Conservation (phyloP, 2,888 invertebrate species). For the Priocnemis perturbator region DNA sequence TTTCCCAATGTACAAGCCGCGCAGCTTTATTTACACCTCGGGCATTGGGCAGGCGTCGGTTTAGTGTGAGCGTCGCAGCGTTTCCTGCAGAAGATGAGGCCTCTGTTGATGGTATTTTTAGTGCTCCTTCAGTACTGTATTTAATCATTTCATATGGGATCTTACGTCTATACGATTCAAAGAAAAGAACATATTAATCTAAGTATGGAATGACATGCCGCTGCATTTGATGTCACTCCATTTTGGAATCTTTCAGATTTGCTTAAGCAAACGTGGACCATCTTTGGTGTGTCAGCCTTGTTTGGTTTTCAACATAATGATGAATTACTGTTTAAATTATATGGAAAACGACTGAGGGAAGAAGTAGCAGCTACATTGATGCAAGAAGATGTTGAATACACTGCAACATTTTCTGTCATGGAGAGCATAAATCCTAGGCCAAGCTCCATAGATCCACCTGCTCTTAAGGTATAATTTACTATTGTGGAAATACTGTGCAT, state of each 20-base stretch:
- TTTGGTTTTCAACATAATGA: slow-evolving; percentile 62
- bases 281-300: slow-evolving; percentile 68
- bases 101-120: no score
- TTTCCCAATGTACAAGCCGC: no score
- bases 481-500: slow-evolving; percentile 1
- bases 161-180: no score
- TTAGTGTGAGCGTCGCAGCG: no score
- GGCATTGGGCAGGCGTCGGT: no score
- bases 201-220: no score
- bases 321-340: slow-evolving; percentile 66
- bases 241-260: slow-evolving; percentile 57
- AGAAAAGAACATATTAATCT: no score
- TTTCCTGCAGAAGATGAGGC: no score
- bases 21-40: no score
- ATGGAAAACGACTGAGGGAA: slow-evolving; percentile 68
- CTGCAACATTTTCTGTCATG: slow-evolving; percentile 55
- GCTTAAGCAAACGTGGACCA: slow-evolving; percentile 67
- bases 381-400: slow-evolving; percentile 64
- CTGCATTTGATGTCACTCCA: neutral
- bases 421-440: slow-evolving; percentile 45
- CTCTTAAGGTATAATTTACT: slow-evolving; percentile 55
- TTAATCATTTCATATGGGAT: no score
- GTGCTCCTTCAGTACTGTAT: no score
- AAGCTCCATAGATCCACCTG: slow-evolving; percentile 51
- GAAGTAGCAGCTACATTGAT: slow-evolving; percentile 61